Evolutionary conservation across 2,888 invertebrate genomes (phyloP).

Genomic region (Anoplius nigerrimus): DNA sequence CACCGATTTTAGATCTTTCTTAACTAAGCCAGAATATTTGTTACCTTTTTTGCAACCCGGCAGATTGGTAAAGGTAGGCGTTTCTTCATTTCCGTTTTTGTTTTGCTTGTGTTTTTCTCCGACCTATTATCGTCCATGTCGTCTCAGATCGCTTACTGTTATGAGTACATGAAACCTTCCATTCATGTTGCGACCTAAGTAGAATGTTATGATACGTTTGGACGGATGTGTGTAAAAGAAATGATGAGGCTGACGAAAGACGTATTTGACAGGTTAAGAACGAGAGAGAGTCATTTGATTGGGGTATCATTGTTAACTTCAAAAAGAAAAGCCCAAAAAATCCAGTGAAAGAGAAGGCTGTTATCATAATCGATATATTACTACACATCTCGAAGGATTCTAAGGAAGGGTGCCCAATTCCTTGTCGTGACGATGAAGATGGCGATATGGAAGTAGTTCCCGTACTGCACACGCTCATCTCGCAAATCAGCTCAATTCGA

Average conservation of each 20-base stretch:
- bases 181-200: constrained; percentile 13
- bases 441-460: constrained; percentile 95
- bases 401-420: constrained; percentile 80
- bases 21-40: constrained; percentile 91
- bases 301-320: constrained; percentile 97
- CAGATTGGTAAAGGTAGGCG: constrained; percentile 88
- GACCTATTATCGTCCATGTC: no score
- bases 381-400: constrained; percentile 85
- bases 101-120: no score
- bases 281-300: constrained; percentile 92
- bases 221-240: not conserved
- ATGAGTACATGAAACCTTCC: no score
- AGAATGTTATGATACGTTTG: not conserved
- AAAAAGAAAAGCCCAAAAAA: constrained; percentile 81
- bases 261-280: constrained; percentile 82
- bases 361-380: constrained; percentile 89
- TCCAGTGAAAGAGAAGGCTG: constrained; percentile 76
- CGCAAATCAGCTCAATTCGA: constrained; percentile 91
- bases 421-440: constrained; percentile 82
- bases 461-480: constrained; percentile 87
- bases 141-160: no score
- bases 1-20: constrained; percentile 84
- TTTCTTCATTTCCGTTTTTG: not conserved
- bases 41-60: constrained; percentile 97
- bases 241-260: not conserved